These are phyloP conservation scores for Eremophila alpestris DNA, from an alignment of 2,797 vertebrate genomes.

Conservation along the genomic window DNA sequence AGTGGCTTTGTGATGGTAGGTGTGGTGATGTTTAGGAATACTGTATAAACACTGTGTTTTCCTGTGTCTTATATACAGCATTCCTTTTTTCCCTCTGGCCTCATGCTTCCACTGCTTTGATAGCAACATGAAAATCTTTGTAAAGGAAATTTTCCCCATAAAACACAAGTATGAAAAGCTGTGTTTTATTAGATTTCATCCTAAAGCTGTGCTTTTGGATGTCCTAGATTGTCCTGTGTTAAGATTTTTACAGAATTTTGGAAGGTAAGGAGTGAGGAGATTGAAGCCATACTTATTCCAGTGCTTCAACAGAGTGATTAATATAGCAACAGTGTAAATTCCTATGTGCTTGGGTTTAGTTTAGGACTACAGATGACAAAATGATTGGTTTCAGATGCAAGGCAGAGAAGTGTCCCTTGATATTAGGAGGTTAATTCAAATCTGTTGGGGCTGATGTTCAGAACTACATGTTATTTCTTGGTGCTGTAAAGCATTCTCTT, in stretches of 20 bases:
- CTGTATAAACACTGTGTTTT: neutral
- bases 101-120: neutral
- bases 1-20: neutral
- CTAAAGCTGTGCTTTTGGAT: neutral
- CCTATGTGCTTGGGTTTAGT: neutral
- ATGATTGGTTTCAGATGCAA: neutral
- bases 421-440: neutral
- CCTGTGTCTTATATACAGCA: neutral
- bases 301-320: neutral
- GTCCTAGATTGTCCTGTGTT: neutral
- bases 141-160: neutral
- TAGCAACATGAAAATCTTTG: neutral
- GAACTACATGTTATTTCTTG: neutral
- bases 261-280: neutral
- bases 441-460: neutral
- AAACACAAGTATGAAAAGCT: neutral
- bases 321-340: neutral
- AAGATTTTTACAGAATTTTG: neutral
- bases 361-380: neutral
- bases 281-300: neutral
- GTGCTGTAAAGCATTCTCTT: neutral
- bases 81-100: neutral
- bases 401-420: neutral
- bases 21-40: neutral
- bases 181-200: neutral